Conservation (phyloP, 2,797 vertebrate genomes). For the Prionace glauca region DNA sequence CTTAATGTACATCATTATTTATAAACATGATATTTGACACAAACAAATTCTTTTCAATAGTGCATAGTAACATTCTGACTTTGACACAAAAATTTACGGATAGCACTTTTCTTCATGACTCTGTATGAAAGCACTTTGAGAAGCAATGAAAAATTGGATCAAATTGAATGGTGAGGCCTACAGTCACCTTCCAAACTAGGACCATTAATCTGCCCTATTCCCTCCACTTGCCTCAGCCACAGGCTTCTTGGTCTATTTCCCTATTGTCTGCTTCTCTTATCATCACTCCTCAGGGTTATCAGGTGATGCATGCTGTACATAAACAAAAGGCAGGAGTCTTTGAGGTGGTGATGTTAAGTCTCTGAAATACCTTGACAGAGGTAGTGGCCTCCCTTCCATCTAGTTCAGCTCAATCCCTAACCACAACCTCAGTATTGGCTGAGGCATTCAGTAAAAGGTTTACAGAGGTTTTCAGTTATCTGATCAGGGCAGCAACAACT, state of each 20-base stretch:
- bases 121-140: not conserved
- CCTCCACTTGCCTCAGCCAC: not conserved
- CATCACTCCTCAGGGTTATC: not conserved
- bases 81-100: not conserved
- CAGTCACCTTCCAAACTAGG: not conserved
- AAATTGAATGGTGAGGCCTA: not conserved
- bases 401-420: not conserved
- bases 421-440: not conserved
- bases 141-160: not conserved
- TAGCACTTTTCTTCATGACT: not conserved
- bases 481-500: not conserved
- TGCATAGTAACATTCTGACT: not conserved
- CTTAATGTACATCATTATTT: not conserved
- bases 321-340: not conserved
- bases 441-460: not conserved
- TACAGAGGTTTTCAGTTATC: not conserved
- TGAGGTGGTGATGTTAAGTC: not conserved
- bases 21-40: not conserved
- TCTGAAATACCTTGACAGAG: not conserved
- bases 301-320: not conserved
- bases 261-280: not conserved
- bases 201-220: not conserved
- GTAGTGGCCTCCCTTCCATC: not conserved
- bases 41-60: not conserved
- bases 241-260: not conserved